Evolutionary conservation across 2,888 invertebrate genomes (phyloP), one percentile per base, ranked within the genome.

Genomic region (Crocallis elinguaria): DNA sequence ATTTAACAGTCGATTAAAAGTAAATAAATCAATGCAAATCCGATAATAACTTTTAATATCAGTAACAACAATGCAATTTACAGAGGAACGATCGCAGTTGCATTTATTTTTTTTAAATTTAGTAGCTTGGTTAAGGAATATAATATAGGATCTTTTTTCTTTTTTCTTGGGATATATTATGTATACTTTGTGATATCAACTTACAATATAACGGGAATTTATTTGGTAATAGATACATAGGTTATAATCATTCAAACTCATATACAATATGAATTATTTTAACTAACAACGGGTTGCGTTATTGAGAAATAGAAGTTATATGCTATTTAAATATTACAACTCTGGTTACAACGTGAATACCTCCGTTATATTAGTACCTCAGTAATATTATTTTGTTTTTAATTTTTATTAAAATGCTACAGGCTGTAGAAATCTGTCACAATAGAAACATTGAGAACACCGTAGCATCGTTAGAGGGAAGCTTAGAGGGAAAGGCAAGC

Each of bases 151-250:
- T 68, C 60, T 60, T 66, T 69, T 71, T 73, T 69, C 65, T 77
- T 79, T 78, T 79, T 75, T 79, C 42, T 52, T 42, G 75, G 76
- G 73, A 75, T 81, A 77, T 79, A 21, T 77, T 82, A 60, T 86
- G 84, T 77, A 81, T 85, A 82, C 77, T 88, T 87, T 89, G 89
- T 90, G 89, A 89, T 90, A 88, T 87, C 81, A 84, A 75, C 79
- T 76, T 77, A 77, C 76, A 76, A 74, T 75, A 73, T 83, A 80
- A 81, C 71, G 77, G 75, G 73, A 79, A 74, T 82, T 58, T 57
- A 43, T 43, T 53, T 48, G 48, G 32, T 46, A 46, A 46, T 46
- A 41, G 41, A 46, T 19, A 45, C 21, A 41, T 53, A 53, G 21
- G 43, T 38, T 43, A 36, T 46, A 36, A 52, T 53, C 14, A 17